Evolutionary conservation across 2,113 vertebrate species (phyloP).

Genomic region (Cinclus cinclus): DNA sequence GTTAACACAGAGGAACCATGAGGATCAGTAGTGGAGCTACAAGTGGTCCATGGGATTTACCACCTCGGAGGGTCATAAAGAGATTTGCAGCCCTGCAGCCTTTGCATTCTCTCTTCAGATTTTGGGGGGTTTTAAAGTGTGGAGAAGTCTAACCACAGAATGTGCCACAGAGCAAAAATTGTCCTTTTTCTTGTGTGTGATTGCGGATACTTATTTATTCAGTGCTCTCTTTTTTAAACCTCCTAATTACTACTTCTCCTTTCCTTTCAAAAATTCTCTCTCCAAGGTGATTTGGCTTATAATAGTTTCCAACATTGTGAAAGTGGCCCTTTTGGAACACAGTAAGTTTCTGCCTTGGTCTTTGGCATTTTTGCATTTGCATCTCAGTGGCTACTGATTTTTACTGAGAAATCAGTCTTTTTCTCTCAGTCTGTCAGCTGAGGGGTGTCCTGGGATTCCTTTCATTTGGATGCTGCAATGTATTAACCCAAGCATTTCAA

Average conservation of each 20-base stretch:
- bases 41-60: neutral
- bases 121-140: neutral
- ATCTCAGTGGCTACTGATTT: neutral
- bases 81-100: neutral
- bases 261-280: neutral
- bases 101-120: neutral
- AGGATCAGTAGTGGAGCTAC: neutral
- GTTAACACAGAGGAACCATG: neutral
- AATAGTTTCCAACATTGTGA: neutral
- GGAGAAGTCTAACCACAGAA: neutral
- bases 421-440: neutral
- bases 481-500: neutral
- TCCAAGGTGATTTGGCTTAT: neutral
- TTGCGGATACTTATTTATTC: neutral
- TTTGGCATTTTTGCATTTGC: neutral
- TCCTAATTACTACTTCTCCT: neutral
- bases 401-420: neutral
- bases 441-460: neutral
- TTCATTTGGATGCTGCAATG: neutral
- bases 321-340: neutral
- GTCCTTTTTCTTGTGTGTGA: neutral
- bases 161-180: neutral
- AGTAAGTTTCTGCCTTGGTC: neutral
- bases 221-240: neutral
- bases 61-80: fast-evolving